Evolutionary conservation across 2,797 vertebrate species (phyloP).

Genomic region (Artibeus jamaicensis): DNA sequence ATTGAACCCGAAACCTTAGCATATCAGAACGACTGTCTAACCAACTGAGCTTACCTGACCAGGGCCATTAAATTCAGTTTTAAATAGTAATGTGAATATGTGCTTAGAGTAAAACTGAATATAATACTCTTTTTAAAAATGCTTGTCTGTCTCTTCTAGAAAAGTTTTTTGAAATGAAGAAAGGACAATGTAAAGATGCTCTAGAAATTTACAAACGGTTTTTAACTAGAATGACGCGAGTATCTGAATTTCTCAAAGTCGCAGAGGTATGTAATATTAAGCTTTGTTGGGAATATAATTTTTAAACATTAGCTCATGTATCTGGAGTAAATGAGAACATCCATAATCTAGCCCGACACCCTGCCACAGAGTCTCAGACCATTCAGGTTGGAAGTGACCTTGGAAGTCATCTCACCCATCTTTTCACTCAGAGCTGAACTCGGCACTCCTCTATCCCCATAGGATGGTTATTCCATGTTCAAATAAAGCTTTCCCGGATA

Average conservation of each 20-base stretch:
- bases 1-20: neutral
- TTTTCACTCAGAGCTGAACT: neutral
- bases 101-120: neutral
- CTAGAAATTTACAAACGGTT: slow-evolving; percentile 99
- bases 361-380: neutral
- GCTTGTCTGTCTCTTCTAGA: slow-evolving; percentile 83
- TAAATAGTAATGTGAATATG: neutral
- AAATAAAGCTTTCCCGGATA: neutral
- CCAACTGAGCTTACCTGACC: neutral
- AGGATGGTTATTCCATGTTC: neutral
- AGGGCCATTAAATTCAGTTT: neutral
- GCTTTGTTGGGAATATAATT: neutral
- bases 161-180: slow-evolving; percentile 99
- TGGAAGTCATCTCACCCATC: neutral
- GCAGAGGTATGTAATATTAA: slow-evolving; percentile 89
- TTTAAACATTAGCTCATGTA: neutral
- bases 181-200: slow-evolving; percentile 98
- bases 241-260: slow-evolving; percentile 99
- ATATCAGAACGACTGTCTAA: neutral
- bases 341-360: neutral
- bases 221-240: slow-evolving; percentile 97
- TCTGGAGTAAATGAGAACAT: neutral
- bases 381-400: neutral
- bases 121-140: neutral
- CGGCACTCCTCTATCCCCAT: neutral